Evolutionary conservation across 2,113 vertebrate genomes (phyloP).

Genomic region (Macheiramphus alcinus): DNA sequence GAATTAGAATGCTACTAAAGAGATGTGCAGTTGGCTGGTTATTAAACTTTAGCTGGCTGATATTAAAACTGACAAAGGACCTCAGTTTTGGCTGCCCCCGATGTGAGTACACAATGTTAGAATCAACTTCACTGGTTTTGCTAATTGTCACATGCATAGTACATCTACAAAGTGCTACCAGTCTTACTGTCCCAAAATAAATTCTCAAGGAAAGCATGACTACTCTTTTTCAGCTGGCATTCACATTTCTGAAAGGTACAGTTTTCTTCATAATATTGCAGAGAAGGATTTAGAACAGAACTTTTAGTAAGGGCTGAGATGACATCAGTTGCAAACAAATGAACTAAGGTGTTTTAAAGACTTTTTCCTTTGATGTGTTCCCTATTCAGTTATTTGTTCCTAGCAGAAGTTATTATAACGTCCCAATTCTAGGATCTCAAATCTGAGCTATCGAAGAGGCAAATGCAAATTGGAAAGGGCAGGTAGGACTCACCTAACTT

Average conservation of each 20-base stretch:
- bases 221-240: not conserved
- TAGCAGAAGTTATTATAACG: not conserved
- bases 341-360: not conserved
- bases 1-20: conserved; percentile 21
- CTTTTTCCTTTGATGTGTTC: not conserved
- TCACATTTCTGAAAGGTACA: not conserved
- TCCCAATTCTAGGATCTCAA: not conserved
- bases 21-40: conserved; percentile 6
- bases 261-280: not conserved
- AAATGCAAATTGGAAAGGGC: not conserved
- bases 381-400: not conserved
- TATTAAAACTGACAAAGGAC: not conserved
- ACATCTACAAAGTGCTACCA: not conserved
- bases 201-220: not conserved
- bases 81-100: not conserved
- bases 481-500: not conserved
- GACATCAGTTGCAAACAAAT: not conserved
- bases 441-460: not conserved
- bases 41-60: conserved; percentile 6
- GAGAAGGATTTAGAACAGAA: not conserved
- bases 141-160: not conserved
- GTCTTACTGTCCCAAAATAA: not conserved
- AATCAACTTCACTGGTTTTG: not conserved
- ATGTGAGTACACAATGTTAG: not conserved
- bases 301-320: not conserved